Evolutionary conservation across 2,797 vertebrate species (phyloP), one percentile per base, ranked within the genome.

Genomic region (Mus minutoides): DNA sequence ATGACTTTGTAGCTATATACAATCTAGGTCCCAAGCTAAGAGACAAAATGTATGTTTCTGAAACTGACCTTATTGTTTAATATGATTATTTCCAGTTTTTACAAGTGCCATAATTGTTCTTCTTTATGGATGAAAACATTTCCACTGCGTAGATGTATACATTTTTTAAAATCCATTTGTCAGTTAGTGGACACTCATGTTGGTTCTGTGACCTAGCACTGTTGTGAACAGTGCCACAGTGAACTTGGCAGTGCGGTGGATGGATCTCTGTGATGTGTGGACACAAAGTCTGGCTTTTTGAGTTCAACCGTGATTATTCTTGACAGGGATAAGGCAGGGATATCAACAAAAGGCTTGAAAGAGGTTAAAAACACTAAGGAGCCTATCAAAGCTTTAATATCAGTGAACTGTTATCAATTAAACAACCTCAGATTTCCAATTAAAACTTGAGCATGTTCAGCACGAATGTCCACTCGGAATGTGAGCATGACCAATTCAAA

Each of bases 401-500:
- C 64, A 80, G 73, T 13, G 0, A 69, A 58, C 62, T n/a, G 1
- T 64, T 60, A 75, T 49, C 54, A 95, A 46, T 95, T 62, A 92
- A 77, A 77, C 64, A 76, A 88, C 58, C 71, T 49, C 46, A 40
- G 54, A 67, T 71, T 94, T 95, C 85, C 69, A 82, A 83, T 92
- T 73, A 93, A 90, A 93, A 71, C 34, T 60, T 64, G 22, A 29
- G 34, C 80, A 6, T 91, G n/a, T 90, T 71, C 88, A 93, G 40
- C 21, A 49, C 37, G 49, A 95, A 73, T 56, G 31, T 75, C 37
- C 31, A 26, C 14, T 88, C 67, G 46, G 37, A 87, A 75, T 80
- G 52, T 91, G 86, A 95, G 78, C 40, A 24, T 92, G 82, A 87
- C 75, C 82, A 90, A 26, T 71, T 77, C 37, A 71, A 90, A 95